Evolutionary conservation across 2,888 invertebrate species (phyloP).

Genomic region (Spodoptera exigua): DNA sequence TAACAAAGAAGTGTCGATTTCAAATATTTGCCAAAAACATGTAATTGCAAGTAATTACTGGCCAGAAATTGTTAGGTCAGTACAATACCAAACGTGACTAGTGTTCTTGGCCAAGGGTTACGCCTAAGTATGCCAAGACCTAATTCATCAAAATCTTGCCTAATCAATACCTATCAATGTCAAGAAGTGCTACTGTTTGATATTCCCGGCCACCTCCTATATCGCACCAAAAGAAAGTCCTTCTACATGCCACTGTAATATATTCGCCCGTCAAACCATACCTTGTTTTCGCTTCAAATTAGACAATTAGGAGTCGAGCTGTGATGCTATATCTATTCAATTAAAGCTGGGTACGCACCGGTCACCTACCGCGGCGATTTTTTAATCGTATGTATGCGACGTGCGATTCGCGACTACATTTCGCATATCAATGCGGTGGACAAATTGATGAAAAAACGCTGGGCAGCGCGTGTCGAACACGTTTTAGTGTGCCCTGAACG

Average conservation of each 20-base stretch:
- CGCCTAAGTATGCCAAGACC: constrained; percentile 25
- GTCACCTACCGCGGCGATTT: constrained; percentile 88
- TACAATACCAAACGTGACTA: neutral
- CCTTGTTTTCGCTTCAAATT: constrained; percentile 88
- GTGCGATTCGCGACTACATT: constrained; percentile 83
- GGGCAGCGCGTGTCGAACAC: constrained; percentile 75
- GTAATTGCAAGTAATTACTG: neutral
- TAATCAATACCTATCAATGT: constrained; percentile 55
- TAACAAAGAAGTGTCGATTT: no score
- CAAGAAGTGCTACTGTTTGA: constrained; percentile 73
- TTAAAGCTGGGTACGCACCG: constrained; percentile 84
- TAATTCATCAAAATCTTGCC: constrained; percentile 64
- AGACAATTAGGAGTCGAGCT: constrained; percentile 87
- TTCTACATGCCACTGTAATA: constrained; percentile 83
- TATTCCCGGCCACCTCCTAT: constrained; percentile 80
- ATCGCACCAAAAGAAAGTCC: constrained; percentile 88
- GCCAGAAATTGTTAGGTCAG: neutral
- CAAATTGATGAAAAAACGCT: constrained; percentile 83
- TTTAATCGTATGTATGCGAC: constrained; percentile 88
- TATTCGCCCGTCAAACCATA: constrained; percentile 79
- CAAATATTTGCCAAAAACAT: no score
- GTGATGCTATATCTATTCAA: constrained; percentile 85
- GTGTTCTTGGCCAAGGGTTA: neutral
- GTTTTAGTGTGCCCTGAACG: constrained; percentile 66
- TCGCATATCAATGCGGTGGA: constrained; percentile 86